A percentile compares a stretch with the other conserved stretches of the same genome.
Evolutionary conservation across 2,888 invertebrate species (phyloP).

Genomic region (Drosophila crucigera): DNA sequence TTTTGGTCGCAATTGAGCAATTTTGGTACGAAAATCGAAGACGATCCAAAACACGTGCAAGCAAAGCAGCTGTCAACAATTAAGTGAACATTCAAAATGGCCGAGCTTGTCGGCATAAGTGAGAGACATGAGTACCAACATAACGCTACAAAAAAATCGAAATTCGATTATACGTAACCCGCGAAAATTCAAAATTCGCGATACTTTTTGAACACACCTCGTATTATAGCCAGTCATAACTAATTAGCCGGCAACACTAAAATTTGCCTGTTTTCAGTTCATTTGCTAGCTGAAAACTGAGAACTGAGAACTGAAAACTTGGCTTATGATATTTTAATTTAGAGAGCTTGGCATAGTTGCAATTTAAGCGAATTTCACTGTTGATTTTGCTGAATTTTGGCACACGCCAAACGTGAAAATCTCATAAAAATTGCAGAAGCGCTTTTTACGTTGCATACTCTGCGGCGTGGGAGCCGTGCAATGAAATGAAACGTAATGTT

Average conservation of each 20-base stretch:
- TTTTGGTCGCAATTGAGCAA: too few species aligned
- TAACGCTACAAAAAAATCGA: too few species aligned
- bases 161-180: too few species aligned
- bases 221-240: not conserved
- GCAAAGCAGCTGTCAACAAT: too few species aligned
- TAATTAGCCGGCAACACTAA: not conserved
- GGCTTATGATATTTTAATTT: constrained; percentile 70
- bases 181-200: too few species aligned
- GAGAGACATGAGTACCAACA: too few species aligned
- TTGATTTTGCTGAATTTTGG: constrained; percentile 67
- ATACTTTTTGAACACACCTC: too few species aligned
- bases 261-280: not conserved
- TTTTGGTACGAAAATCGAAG: too few species aligned
- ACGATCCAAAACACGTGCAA: too few species aligned
- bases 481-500: constrained; percentile 72
- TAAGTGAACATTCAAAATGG: too few species aligned
- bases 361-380: constrained; percentile 68
- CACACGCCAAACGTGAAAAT: constrained; percentile 49
- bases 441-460: constrained; percentile 39
- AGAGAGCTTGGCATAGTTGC: constrained; percentile 20
- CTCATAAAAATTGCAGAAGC: constrained; percentile 55
- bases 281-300: constrained; percentile 13
- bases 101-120: too few species aligned
- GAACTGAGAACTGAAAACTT: not conserved
- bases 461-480: constrained; percentile 33